A percentile compares a stretch with the other conserved stretches of the same genome.
Evolutionary conservation across 2,113 vertebrate genomes (phyloP).

Genomic region (Polyodon spathula): DNA sequence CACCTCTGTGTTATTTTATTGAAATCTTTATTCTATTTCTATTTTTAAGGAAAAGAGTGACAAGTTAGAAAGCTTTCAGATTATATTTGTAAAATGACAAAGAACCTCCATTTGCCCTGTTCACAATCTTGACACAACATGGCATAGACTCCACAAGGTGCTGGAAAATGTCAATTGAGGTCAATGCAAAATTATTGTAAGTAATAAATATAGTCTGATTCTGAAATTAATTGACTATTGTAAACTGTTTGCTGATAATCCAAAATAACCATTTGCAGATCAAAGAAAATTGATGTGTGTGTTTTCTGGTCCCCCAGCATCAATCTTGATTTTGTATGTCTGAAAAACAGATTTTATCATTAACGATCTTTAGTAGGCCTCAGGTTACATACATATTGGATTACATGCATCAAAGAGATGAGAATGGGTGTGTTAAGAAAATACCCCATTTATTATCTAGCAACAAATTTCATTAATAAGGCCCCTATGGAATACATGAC

Average conservation of each 20-base stretch:
- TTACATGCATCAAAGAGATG: conserved; percentile 59
- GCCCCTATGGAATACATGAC: conserved; percentile 9
- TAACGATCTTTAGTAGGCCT: conserved; percentile 39
- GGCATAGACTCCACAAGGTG: too few species aligned
- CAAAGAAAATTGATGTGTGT: conserved; percentile 32
- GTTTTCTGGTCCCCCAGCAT: conserved; percentile 27
- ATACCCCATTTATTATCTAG: conserved; percentile 45
- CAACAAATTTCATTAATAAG: conserved; percentile 40
- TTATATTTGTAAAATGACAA: too few species aligned
- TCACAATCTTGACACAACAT: too few species aligned
- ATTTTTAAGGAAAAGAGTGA: too few species aligned
- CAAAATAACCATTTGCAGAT: conserved; percentile 14
- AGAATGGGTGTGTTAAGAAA: conserved; percentile 49
- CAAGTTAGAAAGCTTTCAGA: too few species aligned
- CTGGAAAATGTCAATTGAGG: too few species aligned
- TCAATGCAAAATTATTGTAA: neutral
- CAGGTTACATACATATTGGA: conserved; percentile 55
- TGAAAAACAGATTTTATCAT: conserved; percentile 31
- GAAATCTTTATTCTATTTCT: too few species aligned
- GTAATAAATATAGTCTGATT: neutral
- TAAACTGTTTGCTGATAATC: conserved; percentile 6
- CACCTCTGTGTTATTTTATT: too few species aligned
- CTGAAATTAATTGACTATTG: neutral
- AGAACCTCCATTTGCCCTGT: too few species aligned
- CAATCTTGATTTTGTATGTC: conserved; percentile 23